Evolutionary conservation across 2,113 vertebrate species (phyloP).

Genomic region (Nycticryphes semicollaris): DNA sequence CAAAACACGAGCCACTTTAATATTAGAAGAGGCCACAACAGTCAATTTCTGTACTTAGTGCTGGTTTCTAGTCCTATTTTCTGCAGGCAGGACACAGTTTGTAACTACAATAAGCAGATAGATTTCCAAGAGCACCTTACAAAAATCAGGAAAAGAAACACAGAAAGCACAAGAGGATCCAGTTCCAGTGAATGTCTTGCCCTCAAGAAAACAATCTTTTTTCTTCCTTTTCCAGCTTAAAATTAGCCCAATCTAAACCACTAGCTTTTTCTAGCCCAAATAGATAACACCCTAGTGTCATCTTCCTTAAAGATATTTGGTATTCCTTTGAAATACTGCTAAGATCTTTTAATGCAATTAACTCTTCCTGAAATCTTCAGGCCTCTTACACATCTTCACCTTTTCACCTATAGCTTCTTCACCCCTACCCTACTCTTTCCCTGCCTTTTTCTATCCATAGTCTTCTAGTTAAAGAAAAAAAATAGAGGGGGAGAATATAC

Average conservation of each 20-base stretch:
- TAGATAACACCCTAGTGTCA: neutral
- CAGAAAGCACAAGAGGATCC: neutral
- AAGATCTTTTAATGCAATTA: neutral
- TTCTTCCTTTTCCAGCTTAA: neutral
- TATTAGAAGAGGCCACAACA: neutral
- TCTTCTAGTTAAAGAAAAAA: neutral
- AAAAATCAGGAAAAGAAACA: neutral
- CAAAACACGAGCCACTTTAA: neutral
- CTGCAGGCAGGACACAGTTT: neutral
- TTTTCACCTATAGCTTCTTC: neutral
- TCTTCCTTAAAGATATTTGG: neutral
- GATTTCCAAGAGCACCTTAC: neutral
- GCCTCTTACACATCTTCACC: neutral
- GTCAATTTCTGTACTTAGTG: neutral
- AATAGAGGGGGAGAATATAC: neutral
- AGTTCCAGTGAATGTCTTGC: neutral
- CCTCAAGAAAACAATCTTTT: neutral
- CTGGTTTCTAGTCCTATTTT: neutral
- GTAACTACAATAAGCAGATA: neutral
- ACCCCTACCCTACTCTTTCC: neutral
- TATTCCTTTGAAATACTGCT: neutral
- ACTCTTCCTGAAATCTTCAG: neutral
- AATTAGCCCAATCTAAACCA: neutral
- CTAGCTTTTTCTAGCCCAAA: neutral
- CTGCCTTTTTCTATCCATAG: neutral